phyloP scores from a whole-genome alignment of 2,113 vertebrate species.

The Turdus rufiventris region DNA sequence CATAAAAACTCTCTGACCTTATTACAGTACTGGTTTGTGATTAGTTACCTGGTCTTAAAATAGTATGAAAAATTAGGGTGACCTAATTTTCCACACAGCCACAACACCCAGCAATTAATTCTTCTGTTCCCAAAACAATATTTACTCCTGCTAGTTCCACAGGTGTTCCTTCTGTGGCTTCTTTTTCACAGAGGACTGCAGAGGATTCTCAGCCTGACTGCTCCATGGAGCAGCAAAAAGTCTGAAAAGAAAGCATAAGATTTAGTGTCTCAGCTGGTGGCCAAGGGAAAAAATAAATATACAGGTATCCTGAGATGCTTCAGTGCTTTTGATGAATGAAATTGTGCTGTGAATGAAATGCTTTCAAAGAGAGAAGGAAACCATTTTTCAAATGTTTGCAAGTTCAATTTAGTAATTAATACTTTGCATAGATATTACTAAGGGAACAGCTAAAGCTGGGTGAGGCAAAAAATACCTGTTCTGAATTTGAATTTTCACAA shows the following conservation, averaged over 20 bases:
- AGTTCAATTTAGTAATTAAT: background rate
- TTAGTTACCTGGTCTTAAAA: background rate
- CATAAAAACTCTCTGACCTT: background rate
- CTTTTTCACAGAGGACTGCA: background rate
- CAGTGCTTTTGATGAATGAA: background rate
- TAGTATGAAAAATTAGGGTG: background rate
- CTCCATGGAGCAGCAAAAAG: background rate
- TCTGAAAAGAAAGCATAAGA: background rate
- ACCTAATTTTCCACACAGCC: conserved; percentile 2
- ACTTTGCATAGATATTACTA: background rate
- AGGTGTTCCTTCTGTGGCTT: background rate
- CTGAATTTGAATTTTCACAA: conserved; percentile 19
- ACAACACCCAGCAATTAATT: conserved; percentile 2
- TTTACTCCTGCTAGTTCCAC: background rate
- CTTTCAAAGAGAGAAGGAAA: background rate
- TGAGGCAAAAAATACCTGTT: background rate
- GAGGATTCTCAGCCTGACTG: background rate
- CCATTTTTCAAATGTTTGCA: background rate
- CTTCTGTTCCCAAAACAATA: background rate
- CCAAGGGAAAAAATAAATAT: background rate
- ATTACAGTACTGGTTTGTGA: background rate
- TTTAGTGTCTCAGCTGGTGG: background rate
- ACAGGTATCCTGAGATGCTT: background rate
- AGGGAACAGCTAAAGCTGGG: background rate
- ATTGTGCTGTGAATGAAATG: background rate